Evolutionary conservation across 2,888 invertebrate genomes (phyloP).

Genomic region (Girardia tigrina): DNA sequence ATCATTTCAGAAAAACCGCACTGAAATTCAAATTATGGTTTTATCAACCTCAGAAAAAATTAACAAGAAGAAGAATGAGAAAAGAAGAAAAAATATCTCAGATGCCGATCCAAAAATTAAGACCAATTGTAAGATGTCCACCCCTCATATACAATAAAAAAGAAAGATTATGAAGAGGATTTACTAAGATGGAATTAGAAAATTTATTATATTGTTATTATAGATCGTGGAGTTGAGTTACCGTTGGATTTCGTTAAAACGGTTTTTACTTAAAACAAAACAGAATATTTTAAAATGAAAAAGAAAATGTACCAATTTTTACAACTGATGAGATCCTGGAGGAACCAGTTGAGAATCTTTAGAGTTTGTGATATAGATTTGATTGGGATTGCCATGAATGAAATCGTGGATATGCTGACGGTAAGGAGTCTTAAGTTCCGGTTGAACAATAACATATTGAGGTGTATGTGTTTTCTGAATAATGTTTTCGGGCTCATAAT

Average conservation of each 20-base stretch:
- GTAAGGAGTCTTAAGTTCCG: not conserved
- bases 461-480: not conserved
- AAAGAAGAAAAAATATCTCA: too few species aligned
- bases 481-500: not conserved
- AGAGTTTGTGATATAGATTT: not conserved
- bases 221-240: not conserved
- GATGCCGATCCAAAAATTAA: too few species aligned
- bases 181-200: too few species aligned
- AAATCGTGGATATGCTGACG: not conserved
- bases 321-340: constrained; percentile 4
- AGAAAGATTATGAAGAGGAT: too few species aligned
- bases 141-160: too few species aligned
- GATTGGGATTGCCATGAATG: not conserved
- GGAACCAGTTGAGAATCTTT: constrained; percentile 13
- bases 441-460: constrained; percentile 18
- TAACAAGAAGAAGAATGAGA: too few species aligned
- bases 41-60: too few species aligned
- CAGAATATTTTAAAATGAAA: not conserved
- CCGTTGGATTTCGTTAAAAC: not conserved
- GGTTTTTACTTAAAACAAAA: not conserved
- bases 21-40: too few species aligned
- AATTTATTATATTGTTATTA: too few species aligned
- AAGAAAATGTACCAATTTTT: not conserved
- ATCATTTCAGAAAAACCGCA: too few species aligned
- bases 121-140: too few species aligned